These are phyloP conservation scores for Lissonota sp. DNA, from an alignment of 2,888 invertebrate species.

Conservation along the genomic window DNA sequence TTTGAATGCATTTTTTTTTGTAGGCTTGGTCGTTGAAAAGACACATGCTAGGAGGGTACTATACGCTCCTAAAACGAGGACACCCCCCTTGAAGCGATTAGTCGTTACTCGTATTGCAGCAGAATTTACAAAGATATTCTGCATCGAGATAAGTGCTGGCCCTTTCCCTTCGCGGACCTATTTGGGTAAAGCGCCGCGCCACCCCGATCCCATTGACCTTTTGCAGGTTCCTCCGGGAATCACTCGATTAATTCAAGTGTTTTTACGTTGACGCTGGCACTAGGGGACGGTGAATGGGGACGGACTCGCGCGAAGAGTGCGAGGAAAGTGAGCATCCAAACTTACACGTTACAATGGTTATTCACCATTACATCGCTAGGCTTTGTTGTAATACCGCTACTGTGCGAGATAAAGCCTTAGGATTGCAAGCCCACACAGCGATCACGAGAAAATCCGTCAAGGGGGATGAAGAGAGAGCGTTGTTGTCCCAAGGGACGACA, in stretches of 20 bases:
- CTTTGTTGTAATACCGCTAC: constrained; percentile 53
- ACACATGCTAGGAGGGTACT: too few species aligned
- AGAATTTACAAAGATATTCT: constrained; percentile 30
- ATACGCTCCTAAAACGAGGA: too few species aligned
- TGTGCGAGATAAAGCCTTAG: constrained; percentile 12
- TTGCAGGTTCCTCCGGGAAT: constrained; percentile 81
- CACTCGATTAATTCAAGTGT: constrained; percentile 83
- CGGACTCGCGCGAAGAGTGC: constrained; percentile 36
- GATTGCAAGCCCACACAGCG: constrained; percentile 21
- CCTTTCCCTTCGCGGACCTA: constrained; percentile 12
- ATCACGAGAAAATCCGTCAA: constrained; percentile 34
- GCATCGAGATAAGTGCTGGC: constrained; percentile 47
- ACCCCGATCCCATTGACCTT: constrained; percentile 80
- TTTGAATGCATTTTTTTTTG: too few species aligned
- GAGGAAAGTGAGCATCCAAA: constrained; percentile 26
- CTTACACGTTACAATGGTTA: constrained; percentile 40
- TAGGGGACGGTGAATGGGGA: constrained; percentile 54
- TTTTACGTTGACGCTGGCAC: constrained; percentile 76
- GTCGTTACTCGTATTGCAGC: constrained; percentile 58
- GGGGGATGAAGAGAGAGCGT: constrained; percentile 61
- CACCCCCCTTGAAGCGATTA: constrained; percentile 53
- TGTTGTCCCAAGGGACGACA: constrained; percentile 77
- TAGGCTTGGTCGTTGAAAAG: too few species aligned
- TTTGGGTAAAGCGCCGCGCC: constrained; percentile 57
- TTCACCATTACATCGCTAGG: constrained; percentile 20